Evolutionary conservation across 2,888 invertebrate genomes (phyloP).

Genomic region (Seladonia tumulorum): DNA sequence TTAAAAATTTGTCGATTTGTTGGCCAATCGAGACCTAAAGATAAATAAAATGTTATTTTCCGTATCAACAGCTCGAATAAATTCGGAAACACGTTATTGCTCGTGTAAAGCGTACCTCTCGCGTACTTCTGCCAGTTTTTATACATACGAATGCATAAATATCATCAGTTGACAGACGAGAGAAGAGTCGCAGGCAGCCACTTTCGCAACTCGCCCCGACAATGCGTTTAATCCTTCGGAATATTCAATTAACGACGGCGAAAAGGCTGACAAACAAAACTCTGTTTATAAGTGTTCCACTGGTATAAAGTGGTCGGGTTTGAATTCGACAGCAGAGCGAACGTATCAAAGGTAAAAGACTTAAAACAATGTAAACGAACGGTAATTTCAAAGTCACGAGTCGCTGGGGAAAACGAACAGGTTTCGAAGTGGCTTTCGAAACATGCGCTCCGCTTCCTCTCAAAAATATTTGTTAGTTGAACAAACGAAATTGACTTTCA

Average conservation of each 20-base stretch:
- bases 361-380: background rate
- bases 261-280: background rate
- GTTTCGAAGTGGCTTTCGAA: background rate
- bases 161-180: background rate
- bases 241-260: background rate
- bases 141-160: background rate
- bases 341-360: background rate
- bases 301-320: background rate
- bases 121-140: background rate
- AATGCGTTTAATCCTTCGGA: background rate
- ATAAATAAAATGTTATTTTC: background rate
- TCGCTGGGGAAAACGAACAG: background rate
- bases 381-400: background rate
- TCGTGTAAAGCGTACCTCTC: background rate
- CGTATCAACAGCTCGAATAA: background rate
- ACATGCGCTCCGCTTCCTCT: background rate
- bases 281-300: background rate
- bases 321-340: background rate
- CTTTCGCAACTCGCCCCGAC: background rate
- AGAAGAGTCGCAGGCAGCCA: background rate
- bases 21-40: background rate
- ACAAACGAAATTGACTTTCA: background rate
- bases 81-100: background rate
- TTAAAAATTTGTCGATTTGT: background rate
- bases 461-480: background rate